A percentile compares a stretch with the other conserved stretches of the same genome.
Evolutionary conservation across 1,140 invertebrate genomes (phyloP).

Genomic region (Himalopsyche phryganea): DNA sequence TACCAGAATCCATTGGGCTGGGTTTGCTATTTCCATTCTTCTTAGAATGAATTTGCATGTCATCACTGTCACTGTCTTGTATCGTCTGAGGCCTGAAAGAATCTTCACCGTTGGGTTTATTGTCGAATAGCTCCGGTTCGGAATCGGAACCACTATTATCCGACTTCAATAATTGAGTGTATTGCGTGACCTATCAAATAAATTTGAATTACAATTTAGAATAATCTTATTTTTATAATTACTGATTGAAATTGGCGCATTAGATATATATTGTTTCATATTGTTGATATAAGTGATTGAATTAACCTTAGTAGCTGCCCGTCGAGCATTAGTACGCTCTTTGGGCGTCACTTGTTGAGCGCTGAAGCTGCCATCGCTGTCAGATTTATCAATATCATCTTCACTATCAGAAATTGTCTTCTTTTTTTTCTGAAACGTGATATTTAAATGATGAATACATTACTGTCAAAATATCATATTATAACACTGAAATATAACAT

Average conservation of each 20-base stretch:
- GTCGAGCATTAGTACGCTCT: conserved; percentile 44
- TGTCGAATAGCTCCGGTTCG: conserved; percentile 47
- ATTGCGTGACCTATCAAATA: conserved; percentile 45
- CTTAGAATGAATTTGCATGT: conserved; percentile 38
- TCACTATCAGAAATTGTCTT: conserved; percentile 42
- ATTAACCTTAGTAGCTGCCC: conserved; percentile 55
- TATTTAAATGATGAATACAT: conserved; percentile 1
- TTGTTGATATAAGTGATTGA: not conserved
- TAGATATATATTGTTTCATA: too few species aligned
- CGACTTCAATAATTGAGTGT: conserved; percentile 34
- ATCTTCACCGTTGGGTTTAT: conserved; percentile 42
- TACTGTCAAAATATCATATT: not conserved
- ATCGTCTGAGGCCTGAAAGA: conserved; percentile 34
- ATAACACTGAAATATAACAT: too few species aligned
- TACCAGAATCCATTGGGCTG: conserved; percentile 49
- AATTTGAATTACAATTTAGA: not conserved
- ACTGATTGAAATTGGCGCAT: conserved; percentile 10
- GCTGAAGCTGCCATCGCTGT: conserved; percentile 40
- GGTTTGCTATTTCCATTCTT: conserved; percentile 44
- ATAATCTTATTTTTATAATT: too few species aligned
- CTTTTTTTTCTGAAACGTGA: conserved; percentile 47
- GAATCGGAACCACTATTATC: conserved; percentile 37
- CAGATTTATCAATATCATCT: conserved; percentile 41
- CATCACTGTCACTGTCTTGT: conserved; percentile 41
- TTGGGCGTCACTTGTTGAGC: conserved; percentile 38